These are phyloP conservation scores for Dermatophagoides farinae DNA, from an alignment of 1,140 invertebrate species.

Conservation along the genomic window DNA sequence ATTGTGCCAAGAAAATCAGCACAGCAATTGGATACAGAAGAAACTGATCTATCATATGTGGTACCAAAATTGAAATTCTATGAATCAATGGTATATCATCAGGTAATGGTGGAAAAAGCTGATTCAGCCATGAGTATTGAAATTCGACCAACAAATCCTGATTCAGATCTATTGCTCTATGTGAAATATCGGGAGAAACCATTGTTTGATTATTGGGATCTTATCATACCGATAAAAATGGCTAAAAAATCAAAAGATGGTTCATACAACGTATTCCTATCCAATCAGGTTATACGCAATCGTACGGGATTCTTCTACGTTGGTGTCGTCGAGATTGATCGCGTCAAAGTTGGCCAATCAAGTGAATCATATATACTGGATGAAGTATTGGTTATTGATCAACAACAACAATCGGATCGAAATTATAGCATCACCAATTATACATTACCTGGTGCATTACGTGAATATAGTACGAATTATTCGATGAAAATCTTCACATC, in stretches of 20 bases:
- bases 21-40: not conserved
- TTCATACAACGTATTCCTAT: constrained; percentile 20
- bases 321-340: constrained; percentile 21
- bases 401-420: not conserved
- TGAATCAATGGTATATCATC: constrained; percentile 22
- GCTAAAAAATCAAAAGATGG: constrained; percentile 13
- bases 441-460: constrained; percentile 6
- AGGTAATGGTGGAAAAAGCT: constrained; percentile 21
- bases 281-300: constrained; percentile 20
- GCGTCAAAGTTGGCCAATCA: not conserved
- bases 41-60: constrained; percentile 17
- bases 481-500: constrained; percentile 22
- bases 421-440: constrained; percentile 17
- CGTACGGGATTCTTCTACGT: constrained; percentile 23
- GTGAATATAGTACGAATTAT: constrained; percentile 23
- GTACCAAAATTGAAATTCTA: constrained; percentile 19
- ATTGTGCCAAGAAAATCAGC: constrained; percentile 19
- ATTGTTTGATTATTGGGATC: constrained; percentile 19
- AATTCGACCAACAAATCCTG: constrained; percentile 18
- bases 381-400: constrained; percentile 18
- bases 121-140: constrained; percentile 23
- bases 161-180: constrained; percentile 19
- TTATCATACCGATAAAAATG: constrained; percentile 16
- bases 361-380: constrained; percentile 14
- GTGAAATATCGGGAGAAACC: constrained; percentile 21